Conservation (phyloP, 2,888 invertebrate genomes). For the Microplitis manilae region DNA sequence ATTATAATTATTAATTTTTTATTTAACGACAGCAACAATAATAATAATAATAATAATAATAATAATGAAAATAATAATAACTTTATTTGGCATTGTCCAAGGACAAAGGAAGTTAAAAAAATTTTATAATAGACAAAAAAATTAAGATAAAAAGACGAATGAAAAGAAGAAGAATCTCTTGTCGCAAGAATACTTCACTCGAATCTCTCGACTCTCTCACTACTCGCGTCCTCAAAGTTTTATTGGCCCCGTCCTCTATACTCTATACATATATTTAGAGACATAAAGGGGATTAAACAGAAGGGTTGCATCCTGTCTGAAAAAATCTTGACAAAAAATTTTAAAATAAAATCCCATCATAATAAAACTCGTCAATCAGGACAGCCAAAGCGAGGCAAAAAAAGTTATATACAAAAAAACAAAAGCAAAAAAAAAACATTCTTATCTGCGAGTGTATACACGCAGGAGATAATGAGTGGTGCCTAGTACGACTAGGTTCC, state of each 20-base stretch:
- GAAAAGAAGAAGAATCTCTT: constrained; percentile 50
- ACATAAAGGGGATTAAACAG: constrained; percentile 30
- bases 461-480: constrained; percentile 44
- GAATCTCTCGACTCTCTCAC: constrained; percentile 25
- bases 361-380: constrained; percentile 21
- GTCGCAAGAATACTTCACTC: constrained; percentile 51
- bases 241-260: constrained; percentile 47
- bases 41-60: no score
- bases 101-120: constrained; percentile 24
- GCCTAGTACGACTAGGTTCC: constrained; percentile 44
- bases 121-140: constrained; percentile 21
- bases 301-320: constrained; percentile 19
- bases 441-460: constrained; percentile 30
- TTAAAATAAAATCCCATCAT: constrained; percentile 2
- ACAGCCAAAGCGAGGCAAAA: constrained; percentile 24
- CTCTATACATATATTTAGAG: constrained; percentile 35
- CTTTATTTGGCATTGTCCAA: neutral
- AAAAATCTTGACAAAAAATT: neutral
- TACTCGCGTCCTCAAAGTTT: constrained; percentile 52
- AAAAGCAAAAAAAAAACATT: constrained; percentile 9
- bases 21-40: neutral
- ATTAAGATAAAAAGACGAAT: constrained; percentile 20
- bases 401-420: constrained; percentile 18
- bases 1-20: constrained; percentile 20
- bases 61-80: neutral